Base-by-base conservation (phyloP, 2,888 invertebrate genomes). In the Perithous albicinctus region DNA sequence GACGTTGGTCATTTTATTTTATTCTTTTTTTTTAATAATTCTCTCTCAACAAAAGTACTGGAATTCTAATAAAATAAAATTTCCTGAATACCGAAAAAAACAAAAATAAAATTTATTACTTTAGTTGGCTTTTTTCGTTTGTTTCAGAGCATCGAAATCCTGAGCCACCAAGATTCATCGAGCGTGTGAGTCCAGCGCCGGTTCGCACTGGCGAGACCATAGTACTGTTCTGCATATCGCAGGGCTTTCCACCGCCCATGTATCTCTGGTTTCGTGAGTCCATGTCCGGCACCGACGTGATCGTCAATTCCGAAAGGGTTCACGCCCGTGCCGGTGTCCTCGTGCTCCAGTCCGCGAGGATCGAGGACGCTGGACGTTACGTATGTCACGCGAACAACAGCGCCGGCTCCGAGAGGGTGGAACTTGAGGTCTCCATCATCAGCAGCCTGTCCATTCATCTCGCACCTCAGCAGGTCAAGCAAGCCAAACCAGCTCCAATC, bases 371-470 rank as follows among this genome's bases (percentile, higher is more conserved):
- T 78, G 98, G 98, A 66, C 95, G 96, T 87, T 98, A 98, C 93
- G 95, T 97, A 77, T 98, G 98, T 93, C 97, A 96, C 94, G 97
- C 97, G 76, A 98, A 97, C 93, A 98, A 98, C 92, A 96, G 97
- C 6, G 96, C 97, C 1, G 98, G 98, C 29, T 96, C 91, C 67
- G 92, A 92, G 87, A 89, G 92, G 85, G 92, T 92, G 76, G 93
- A 93, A 80, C 89, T 93, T 77, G 92, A 92, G 84, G 92, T 93
- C 79, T 89, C 91, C 72, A 90, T 93, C 87, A 90, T 92, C 85
- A 92, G 90, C 85, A 90, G 90, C 82, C 88, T 93, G 78, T 90
- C 91, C 73, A 92, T 92, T 73, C 91, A 91, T 78, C 88, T 92
- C 26, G 87, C 90, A 26, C 92, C 92, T 82, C 91, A 89, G 82